Base-by-base conservation (phyloP, 2,888 invertebrate species). In the Poecilus cupreus region DNA sequence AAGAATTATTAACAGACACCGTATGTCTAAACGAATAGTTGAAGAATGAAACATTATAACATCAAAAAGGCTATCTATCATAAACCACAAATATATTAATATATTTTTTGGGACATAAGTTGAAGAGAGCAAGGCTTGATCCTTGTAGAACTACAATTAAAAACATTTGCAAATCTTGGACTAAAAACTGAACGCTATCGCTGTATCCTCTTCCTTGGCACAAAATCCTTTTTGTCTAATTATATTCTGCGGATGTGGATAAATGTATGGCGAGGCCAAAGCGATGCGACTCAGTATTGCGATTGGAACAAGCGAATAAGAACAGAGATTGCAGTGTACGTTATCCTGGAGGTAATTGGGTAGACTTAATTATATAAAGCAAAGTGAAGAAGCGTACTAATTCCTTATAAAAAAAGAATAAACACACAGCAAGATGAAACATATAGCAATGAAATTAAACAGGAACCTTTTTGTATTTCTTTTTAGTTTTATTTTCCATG, bases 361-460 rank as follows among this genome's bases (percentile, higher is more conserved):
- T 72, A 46, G 46, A 13, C 72, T 72, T 72, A 72, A 72, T 72
- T 72, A 72, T 72, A 72, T 72, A 72, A 72, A 72, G 72, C 72
- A 72, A 72, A 72, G 72, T 72, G 46, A 72, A 72, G 72, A 72
- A 72, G 24, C 72, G 72, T 72, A 46, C 46, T 72, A 72, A 72
- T 72, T 72, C 46, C 46, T 72, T 72, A 72, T 22, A 43, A 32
- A 72, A 72, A 72, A 72, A 72, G 72, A 72, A 46, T 43, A 72
- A 72, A 72, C 22, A 22, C 37, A 68, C 32, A 46, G 46, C 1
- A 26, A 26, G 26, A 3, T 2, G 26, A 26, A 26, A 3, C 26
- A 3, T 6, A 32, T 32, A 6, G 32, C 6, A 3, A 32, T 32
- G 6, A 8, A 32, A 32, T 0, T 8, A 3, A 32, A 32, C 32